Evolutionary conservation across 2,888 invertebrate genomes (phyloP).

Genomic region (Hedya salicella): DNA sequence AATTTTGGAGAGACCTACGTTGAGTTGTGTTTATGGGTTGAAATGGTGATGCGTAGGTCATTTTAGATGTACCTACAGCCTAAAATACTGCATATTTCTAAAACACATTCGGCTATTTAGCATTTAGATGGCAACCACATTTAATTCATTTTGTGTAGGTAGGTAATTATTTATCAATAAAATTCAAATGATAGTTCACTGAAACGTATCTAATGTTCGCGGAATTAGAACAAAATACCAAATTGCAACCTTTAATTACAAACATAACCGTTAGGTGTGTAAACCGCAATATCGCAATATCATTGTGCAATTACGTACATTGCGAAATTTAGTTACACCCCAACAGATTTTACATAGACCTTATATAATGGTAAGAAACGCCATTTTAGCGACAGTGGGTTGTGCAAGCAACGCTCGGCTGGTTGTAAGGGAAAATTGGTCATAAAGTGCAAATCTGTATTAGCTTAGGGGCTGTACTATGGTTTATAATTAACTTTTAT

Average conservation of each 20-base stretch:
- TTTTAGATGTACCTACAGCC: too few relatives aligned
- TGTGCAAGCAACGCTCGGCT: constrained; percentile 29
- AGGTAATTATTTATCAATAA: background rate
- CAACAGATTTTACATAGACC: constrained; percentile 7
- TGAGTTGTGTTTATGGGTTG: too few relatives aligned
- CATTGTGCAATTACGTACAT: too few relatives aligned
- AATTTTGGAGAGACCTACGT: too few relatives aligned
- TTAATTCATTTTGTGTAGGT: too few relatives aligned
- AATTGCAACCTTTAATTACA: constrained; percentile 43
- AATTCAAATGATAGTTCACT: background rate
- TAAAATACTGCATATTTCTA: too few relatives aligned
- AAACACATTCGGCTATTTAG: too few relatives aligned
- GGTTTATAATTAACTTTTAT: constrained; percentile 41
- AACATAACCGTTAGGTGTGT: constrained; percentile 42
- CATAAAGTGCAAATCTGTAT: constrained; percentile 44
- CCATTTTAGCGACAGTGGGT: constrained; percentile 8
- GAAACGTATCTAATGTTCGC: constrained; percentile 4
- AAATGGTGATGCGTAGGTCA: too few relatives aligned
- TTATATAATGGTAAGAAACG: constrained; percentile 19
- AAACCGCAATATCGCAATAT: constrained; percentile 41
- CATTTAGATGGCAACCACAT: too few relatives aligned
- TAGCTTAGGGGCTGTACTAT: constrained; percentile 41
- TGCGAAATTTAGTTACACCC: too few relatives aligned
- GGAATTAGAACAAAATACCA: constrained; percentile 33
- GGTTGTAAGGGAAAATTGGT: constrained; percentile 35